Conservation (phyloP, 2,888 invertebrate genomes). For the Sinhomidia bicolor region DNA sequence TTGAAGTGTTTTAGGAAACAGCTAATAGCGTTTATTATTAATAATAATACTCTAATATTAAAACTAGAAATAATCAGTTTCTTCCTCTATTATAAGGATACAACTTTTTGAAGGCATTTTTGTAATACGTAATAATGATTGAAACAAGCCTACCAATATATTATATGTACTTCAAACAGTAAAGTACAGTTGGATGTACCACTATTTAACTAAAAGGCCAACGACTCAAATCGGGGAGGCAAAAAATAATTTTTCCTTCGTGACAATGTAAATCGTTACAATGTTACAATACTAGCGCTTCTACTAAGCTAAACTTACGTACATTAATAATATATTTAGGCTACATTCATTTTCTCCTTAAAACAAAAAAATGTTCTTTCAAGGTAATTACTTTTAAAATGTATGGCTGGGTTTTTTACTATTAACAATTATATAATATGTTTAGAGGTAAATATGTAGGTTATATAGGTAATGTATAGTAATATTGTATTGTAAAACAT, state of each 20-base stretch:
- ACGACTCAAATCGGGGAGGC: background rate
- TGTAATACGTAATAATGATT: conserved; percentile 49
- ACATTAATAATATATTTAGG: background rate
- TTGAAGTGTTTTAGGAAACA: conserved; percentile 39
- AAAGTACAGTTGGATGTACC: conserved; percentile 19
- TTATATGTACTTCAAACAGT: conserved; percentile 1
- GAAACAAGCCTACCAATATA: conserved; percentile 49
- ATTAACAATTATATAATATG: background rate
- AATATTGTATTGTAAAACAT: conserved; percentile 64
- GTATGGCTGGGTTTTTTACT: conserved; percentile 56
- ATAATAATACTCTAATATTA: conserved; percentile 57
- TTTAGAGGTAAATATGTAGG: conserved; percentile 2
- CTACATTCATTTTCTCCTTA: conserved; percentile 5
- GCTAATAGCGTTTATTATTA: conserved; percentile 53
- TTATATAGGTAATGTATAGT: background rate
- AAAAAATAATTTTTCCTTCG: background rate
- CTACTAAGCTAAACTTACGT: background rate
- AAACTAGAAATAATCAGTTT: conserved; percentile 49
- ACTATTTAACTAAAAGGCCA: conserved; percentile 15
- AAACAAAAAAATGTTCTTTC: background rate
- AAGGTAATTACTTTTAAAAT: conserved; percentile 40
- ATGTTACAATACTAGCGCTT: background rate
- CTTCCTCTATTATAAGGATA: conserved; percentile 41
- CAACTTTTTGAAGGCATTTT: conserved; percentile 56
- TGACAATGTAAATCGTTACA: conserved; percentile 3